A percentile compares a stretch with the other conserved stretches of the same genome.
Evolutionary conservation across 1,140 invertebrate species (phyloP).

Genomic region (Drosophila miranda): DNA sequence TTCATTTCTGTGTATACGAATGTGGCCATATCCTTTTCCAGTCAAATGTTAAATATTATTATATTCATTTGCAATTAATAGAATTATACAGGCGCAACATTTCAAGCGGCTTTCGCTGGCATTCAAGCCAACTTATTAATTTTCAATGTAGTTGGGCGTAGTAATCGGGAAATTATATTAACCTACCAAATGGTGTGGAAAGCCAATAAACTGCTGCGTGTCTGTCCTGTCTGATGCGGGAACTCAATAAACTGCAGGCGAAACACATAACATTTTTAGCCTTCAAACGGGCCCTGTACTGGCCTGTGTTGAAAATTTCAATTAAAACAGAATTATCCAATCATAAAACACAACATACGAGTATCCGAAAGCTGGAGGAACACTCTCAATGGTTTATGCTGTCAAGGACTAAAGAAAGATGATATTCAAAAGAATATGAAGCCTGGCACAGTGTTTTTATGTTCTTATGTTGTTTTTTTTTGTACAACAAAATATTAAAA

Average conservation of each 20-base stretch:
- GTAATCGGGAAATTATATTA: conserved; percentile 36
- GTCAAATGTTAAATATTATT: conserved; percentile 36
- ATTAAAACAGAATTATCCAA: conserved; percentile 13
- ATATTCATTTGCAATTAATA: conserved; percentile 42
- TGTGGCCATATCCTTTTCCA: conserved; percentile 15
- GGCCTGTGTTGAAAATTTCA: conserved; percentile 5
- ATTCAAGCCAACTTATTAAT: conserved; percentile 28
- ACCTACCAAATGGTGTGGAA: conserved; percentile 48
- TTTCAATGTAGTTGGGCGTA: conserved; percentile 35
- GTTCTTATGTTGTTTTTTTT: too few species aligned
- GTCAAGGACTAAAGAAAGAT: too few species aligned
- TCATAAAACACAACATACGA: background rate
- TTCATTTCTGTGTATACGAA: background rate
- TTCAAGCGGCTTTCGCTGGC: background rate
- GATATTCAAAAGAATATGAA: too few species aligned
- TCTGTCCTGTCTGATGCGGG: conserved; percentile 32
- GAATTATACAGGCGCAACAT: background rate
- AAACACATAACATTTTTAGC: conserved; percentile 13
- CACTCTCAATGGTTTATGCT: too few species aligned
- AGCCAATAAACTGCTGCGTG: conserved; percentile 25
- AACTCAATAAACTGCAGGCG: conserved; percentile 27
- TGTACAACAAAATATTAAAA: too few species aligned
- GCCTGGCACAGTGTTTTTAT: too few species aligned
- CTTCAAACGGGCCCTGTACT: background rate
- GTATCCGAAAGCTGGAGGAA: background rate